Evolutionary conservation across 2,113 vertebrate genomes (phyloP), one percentile per base, ranked within the genome.

Genomic region (Myiopsitta monachus): DNA sequence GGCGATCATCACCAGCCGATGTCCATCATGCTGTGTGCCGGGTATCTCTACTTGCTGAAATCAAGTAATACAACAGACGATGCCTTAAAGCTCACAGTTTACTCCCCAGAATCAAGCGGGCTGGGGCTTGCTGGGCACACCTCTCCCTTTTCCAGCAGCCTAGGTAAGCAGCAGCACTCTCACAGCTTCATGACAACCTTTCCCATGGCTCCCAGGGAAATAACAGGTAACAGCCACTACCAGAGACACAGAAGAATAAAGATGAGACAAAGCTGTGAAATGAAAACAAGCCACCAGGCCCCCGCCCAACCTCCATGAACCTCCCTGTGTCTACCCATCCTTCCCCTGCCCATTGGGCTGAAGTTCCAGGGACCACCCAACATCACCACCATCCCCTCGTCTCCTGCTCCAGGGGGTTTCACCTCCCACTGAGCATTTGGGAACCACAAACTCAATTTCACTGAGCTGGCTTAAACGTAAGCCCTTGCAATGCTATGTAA

Each of bases 1-100:
- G 21, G 13, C 6, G 33, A 36, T 36, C 22, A 36, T 7, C n/a
- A 36, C 22, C 33, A 59, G 18, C 49, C 7, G 19, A 46, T 7
- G 16, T 13, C 47, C 44, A 23, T 2, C 1, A 0, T 6, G 38
- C 62, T 6, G 1, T 0, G 14, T 1, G 31, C 36, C 2, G 0
- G 28, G 3, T 6, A 14, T 14, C 74, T 11, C 17, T 14, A 18
- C 30, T 2, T 16, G 38, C 51, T 28, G 83, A 31, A 49, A 64
- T 15, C 46, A 27, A 38, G 38, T 28, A 67, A 8, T 6, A 7
- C 36, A 61, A 10, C 4, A 43, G 36, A 69, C 75, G 38, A 52
- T 17, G 10, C 41, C 22, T 54, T 19, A 30, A 52, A 77, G 64
- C 7, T 1, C 15, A 18, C 1, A 2, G 10, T 52, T 70, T 33